Evolutionary conservation across 2,113 vertebrate genomes (phyloP).

Genomic region (Crotalus tigris): DNA sequence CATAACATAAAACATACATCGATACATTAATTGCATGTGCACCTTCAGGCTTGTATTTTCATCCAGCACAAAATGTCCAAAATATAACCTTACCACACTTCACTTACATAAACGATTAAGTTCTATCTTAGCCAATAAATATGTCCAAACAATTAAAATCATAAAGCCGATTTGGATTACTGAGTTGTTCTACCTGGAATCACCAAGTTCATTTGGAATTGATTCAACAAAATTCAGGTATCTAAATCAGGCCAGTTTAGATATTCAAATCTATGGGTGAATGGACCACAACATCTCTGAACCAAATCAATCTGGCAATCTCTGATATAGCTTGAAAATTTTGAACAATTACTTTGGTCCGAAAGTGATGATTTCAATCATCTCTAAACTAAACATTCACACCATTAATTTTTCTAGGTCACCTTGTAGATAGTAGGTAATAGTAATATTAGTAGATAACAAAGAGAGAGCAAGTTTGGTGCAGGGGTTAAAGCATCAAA

Average conservation of each 20-base stretch:
- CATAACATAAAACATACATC: not conserved
- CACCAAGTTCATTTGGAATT: not conserved
- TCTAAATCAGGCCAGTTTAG: not conserved
- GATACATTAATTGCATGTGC: not conserved
- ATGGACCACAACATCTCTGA: not conserved
- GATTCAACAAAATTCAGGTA: not conserved
- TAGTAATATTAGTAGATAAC: not conserved
- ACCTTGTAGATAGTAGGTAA: not conserved
- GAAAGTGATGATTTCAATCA: not conserved
- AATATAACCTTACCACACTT: not conserved
- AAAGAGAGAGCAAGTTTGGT: too few relatives aligned
- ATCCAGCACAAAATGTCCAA: too few relatives aligned
- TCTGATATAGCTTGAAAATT: not conserved
- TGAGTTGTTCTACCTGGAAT: not conserved
- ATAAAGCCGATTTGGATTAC: not conserved
- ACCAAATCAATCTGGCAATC: not conserved
- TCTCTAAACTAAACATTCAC: not conserved
- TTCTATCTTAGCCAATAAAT: not conserved
- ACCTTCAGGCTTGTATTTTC: not conserved
- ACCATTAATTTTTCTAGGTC: not conserved
- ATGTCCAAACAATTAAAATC: not conserved
- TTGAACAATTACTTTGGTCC: not conserved
- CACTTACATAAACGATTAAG: not conserved
- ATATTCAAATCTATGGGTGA: not conserved
- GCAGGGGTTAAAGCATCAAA: too few relatives aligned